These are phyloP conservation scores for Gymnodraco acuticeps DNA, from an alignment of 2,797 vertebrate genomes.

Conservation along the genomic window DNA sequence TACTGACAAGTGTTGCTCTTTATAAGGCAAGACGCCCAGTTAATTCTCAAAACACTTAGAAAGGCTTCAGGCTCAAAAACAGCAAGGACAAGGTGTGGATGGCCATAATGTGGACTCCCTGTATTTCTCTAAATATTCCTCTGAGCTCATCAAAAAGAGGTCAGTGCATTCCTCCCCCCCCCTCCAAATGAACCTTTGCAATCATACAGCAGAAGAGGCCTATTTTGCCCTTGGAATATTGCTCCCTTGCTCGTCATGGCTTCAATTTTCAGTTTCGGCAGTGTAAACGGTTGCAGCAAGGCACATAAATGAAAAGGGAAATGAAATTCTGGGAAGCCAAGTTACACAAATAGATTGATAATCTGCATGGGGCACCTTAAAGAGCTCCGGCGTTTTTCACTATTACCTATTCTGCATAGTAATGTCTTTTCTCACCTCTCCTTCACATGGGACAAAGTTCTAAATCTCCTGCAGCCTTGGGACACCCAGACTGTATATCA, in stretches of 20 bases:
- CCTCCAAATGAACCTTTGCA: constrained; percentile 63
- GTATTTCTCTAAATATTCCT: constrained; percentile 47
- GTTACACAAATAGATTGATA: constrained; percentile 85
- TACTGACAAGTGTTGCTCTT: constrained; percentile 24
- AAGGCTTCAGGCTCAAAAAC: neutral
- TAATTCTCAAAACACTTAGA: constrained; percentile 22
- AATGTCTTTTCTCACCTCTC: constrained; percentile 86
- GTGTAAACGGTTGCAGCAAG: constrained; percentile 77
- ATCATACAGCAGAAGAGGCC: constrained; percentile 68
- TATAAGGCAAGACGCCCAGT: constrained; percentile 16
- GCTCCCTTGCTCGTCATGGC: constrained; percentile 67
- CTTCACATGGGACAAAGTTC: constrained; percentile 84
- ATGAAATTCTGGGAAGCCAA: constrained; percentile 83
- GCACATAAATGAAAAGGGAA: constrained; percentile 84
- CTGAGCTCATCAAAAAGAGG: constrained; percentile 62
- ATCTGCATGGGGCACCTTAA: constrained; percentile 79
- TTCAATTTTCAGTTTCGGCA: constrained; percentile 78
- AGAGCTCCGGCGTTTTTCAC: constrained; percentile 76
- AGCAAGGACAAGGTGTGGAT: constrained; percentile 31
- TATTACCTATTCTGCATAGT: constrained; percentile 85
- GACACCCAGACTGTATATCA: constrained; percentile 82
- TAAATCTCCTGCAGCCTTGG: constrained; percentile 86
- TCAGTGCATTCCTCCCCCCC: constrained; percentile 33
- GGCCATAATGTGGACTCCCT: constrained; percentile 29
- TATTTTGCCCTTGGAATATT: constrained; percentile 79